These are phyloP conservation scores for Saguinus imperator DNA, from an alignment of 2,113 vertebrate genomes.

Conservation along the genomic window DNA sequence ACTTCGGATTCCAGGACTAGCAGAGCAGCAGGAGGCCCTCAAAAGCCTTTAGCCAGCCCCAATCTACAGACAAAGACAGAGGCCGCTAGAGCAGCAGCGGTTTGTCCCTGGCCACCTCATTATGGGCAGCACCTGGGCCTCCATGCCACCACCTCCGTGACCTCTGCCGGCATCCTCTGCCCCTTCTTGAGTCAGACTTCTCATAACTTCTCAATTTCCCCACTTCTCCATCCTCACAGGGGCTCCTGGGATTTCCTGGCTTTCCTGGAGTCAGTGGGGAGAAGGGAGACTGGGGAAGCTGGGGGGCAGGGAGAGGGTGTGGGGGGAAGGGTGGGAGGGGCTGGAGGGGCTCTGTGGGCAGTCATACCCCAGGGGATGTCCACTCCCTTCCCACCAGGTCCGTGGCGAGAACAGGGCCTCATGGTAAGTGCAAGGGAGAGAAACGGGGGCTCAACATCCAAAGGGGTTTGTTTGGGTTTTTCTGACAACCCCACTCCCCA, in stretches of 20 bases:
- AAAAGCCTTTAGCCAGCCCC: background rate
- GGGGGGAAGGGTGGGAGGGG: too few relatives aligned
- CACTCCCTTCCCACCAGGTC: constrained; percentile 82
- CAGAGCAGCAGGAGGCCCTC: background rate
- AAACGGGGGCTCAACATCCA: fast-evolving
- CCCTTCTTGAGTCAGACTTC: background rate
- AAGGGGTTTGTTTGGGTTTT: background rate
- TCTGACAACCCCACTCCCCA: background rate
- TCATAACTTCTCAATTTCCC: background rate
- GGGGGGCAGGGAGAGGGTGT: too few relatives aligned
- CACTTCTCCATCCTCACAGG: constrained; percentile 64
- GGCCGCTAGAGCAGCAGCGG: background rate
- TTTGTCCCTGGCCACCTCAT: background rate
- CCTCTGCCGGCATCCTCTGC: too few relatives aligned
- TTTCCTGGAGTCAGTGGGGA: constrained; percentile 93
- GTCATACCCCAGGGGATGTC: background rate
- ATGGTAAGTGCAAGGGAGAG: constrained; percentile 83
- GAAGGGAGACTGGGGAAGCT: constrained; percentile 90
- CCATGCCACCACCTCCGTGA: fast-evolving
- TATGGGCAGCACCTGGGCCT: background rate
- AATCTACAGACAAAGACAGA: background rate
- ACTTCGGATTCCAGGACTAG: background rate
- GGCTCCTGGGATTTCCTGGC: constrained; percentile 91
- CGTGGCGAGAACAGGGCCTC: constrained; percentile 89
- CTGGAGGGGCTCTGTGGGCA: background rate